A percentile compares a stretch with the other conserved stretches of the same genome.
These are phyloP conservation scores for Brachyhypopomus occidentalis DNA, from an alignment of 2,113 vertebrate species.

Conservation along the genomic window DNA sequence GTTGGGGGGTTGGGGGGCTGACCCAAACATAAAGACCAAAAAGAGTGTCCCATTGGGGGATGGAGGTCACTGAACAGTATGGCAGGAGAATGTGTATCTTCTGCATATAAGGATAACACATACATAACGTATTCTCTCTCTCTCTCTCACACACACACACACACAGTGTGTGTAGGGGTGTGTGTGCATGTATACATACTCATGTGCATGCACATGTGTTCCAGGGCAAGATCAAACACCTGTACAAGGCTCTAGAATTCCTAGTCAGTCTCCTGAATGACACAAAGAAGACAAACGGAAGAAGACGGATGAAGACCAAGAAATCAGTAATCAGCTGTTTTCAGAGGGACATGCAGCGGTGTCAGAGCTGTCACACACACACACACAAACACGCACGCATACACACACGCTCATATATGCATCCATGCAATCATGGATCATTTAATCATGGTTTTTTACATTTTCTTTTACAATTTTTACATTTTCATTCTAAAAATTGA, in stretches of 20 bases:
- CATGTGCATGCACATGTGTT: not conserved
- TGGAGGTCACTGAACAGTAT: not conserved
- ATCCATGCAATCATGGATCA: too few species aligned
- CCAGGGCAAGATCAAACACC: slow-evolving; percentile 30
- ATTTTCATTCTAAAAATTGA: not conserved
- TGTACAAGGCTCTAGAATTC: slow-evolving; percentile 5
- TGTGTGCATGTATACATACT: not conserved
- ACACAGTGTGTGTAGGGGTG: slow-evolving; percentile 23
- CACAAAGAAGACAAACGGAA: slow-evolving; percentile 8
- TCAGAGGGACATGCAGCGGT: too few species aligned
- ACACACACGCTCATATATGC: too few species aligned
- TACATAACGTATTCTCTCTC: too few species aligned
- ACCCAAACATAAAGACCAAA: slow-evolving; percentile 84
- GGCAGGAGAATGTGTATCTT: slow-evolving; percentile 37
- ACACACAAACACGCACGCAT: too few species aligned
- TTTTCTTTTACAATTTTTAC: too few species aligned
- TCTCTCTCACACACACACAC: not conserved
- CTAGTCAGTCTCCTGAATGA: slow-evolving; percentile 28
- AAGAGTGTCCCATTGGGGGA: slow-evolving; percentile 73
- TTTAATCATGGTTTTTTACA: too few species aligned
- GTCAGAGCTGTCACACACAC: too few species aligned
- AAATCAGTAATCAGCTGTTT: too few species aligned
- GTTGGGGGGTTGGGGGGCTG: slow-evolving; percentile 63
- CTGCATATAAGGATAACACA: slow-evolving; percentile 41
- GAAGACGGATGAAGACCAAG: not conserved